Percentiles rank a stretch among this genome's conserved stretches.
Evolutionary conservation across 2,113 vertebrate genomes (phyloP).

Genomic region (Tachycineta bicolor): DNA sequence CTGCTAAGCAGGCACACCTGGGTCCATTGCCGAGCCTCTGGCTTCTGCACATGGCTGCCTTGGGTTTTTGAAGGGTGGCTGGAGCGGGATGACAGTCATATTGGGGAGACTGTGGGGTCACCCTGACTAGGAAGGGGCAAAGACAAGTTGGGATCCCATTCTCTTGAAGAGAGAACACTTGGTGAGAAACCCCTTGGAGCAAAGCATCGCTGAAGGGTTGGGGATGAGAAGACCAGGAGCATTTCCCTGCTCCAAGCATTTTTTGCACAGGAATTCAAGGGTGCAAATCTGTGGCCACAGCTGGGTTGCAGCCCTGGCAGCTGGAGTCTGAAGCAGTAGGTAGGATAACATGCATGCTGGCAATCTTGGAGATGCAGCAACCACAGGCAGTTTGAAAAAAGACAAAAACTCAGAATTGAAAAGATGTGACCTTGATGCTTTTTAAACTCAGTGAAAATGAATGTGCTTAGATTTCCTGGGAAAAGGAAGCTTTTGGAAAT

Average conservation of each 20-base stretch:
- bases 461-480: background rate
- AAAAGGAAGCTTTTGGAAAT: background rate
- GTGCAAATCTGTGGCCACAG: accelerated
- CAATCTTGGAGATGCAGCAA: background rate
- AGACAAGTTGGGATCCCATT: background rate
- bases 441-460: background rate
- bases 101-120: background rate
- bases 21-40: background rate
- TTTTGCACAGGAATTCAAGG: background rate
- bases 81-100: background rate
- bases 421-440: background rate
- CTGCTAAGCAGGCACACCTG: background rate
- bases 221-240: background rate
- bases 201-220: background rate
- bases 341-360: background rate
- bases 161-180: background rate
- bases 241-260: accelerated
- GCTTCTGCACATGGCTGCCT: accelerated
- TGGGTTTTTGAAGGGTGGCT: background rate
- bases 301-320: accelerated
- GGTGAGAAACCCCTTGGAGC: background rate
- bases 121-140: background rate
- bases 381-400: background rate
- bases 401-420: background rate
- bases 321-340: background rate